Conservation (phyloP, 2,888 invertebrate genomes). For the Gymnoscelis rufifasciata region DNA sequence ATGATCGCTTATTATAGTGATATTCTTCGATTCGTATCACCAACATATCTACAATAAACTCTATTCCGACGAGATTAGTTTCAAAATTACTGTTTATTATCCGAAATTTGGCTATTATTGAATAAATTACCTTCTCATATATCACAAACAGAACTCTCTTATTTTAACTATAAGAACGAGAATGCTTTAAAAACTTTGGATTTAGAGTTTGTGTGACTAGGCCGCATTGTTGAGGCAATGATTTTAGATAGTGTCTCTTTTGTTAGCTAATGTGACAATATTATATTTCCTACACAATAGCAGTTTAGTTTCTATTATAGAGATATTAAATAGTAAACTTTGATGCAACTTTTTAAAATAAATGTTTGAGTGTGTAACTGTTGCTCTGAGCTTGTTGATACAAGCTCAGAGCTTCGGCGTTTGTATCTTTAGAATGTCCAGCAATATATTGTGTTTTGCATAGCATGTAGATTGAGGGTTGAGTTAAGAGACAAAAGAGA, state of each 20-base stretch:
- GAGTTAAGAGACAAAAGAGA: no score
- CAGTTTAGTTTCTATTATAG: conserved; percentile 51
- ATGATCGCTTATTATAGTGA: conserved; percentile 74
- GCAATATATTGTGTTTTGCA: no score
- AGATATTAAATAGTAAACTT: conserved; percentile 47
- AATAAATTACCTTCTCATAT: background rate
- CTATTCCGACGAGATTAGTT: background rate
- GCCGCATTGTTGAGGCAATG: conserved; percentile 8
- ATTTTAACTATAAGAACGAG: background rate
- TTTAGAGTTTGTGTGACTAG: background rate
- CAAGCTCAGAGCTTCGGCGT: no score
- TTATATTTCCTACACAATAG: conserved; percentile 45
- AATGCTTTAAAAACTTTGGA: background rate
- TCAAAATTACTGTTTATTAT: background rate
- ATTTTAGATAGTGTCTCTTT: conserved; percentile 25
- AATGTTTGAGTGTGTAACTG: no score
- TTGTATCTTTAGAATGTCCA: no score
- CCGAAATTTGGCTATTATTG: background rate
- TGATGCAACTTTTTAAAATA: no score
- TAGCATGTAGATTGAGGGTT: no score
- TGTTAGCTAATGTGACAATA: conserved; percentile 39
- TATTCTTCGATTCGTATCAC: conserved; percentile 54
- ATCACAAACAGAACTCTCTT: background rate
- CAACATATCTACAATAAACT: background rate
- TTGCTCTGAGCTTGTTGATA: no score